These are phyloP conservation scores for Ia io DNA, from an alignment of 2,113 vertebrate species.

Conservation along the genomic window DNA sequence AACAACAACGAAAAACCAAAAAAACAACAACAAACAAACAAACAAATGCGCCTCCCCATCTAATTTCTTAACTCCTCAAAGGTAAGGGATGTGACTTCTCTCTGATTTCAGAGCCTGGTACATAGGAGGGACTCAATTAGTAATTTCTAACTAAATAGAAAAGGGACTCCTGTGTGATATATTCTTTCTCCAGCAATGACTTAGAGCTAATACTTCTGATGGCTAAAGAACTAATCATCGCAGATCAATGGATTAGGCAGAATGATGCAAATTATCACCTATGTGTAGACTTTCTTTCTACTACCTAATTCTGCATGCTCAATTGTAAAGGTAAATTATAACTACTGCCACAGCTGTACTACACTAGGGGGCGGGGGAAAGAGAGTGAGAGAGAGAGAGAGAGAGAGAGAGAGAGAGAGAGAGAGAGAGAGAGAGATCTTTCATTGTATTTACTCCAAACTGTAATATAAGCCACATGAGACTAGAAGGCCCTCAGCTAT, in stretches of 20 bases:
- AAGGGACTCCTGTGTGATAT: neutral
- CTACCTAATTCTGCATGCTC: neutral
- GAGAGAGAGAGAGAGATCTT: neutral
- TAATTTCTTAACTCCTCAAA: constrained; percentile 24
- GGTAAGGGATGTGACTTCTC: neutral
- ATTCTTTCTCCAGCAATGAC: neutral
- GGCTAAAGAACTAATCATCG: neutral
- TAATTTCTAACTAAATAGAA: neutral
- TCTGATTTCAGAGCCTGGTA: neutral
- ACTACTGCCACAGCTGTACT: neutral
- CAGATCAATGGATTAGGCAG: neutral
- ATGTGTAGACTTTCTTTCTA: neutral
- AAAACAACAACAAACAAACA: neutral
- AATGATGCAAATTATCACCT: neutral
- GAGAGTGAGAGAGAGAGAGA: neutral
- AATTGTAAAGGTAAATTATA: neutral
- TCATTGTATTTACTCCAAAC: neutral
- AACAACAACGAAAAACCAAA: too few species aligned
- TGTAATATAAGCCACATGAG: neutral
- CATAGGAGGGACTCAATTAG: neutral
- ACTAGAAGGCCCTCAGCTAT: neutral
- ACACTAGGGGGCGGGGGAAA: neutral
- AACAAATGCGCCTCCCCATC: neutral
- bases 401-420: too few species aligned
- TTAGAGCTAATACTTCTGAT: neutral